These are phyloP conservation scores for Heterocephalus glaber DNA, from an alignment of 2,113 vertebrate species.

Conservation along the genomic window DNA sequence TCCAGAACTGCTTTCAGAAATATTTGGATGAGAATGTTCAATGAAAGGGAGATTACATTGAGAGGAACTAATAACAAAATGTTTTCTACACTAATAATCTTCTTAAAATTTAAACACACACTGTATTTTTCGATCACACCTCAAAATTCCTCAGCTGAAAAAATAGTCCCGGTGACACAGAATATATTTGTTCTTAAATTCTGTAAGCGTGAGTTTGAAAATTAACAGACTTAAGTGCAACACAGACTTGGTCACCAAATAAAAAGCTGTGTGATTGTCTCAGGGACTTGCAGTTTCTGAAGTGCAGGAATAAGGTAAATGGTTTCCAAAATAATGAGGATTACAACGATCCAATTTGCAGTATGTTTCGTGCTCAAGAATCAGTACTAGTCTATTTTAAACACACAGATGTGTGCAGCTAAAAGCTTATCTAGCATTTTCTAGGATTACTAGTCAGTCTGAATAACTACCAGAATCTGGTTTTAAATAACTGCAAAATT, in stretches of 20 bases:
- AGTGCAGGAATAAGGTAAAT: neutral
- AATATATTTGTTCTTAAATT: neutral
- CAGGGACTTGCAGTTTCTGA: neutral
- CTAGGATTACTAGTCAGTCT: neutral
- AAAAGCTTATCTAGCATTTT: neutral
- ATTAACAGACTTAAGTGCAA: neutral
- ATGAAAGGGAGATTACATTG: neutral
- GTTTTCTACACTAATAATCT: neutral
- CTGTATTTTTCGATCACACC: neutral
- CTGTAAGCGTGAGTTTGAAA: neutral
- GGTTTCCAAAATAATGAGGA: neutral
- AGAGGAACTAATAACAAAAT: neutral
- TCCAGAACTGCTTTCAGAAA: neutral
- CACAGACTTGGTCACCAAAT: neutral
- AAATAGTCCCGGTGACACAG: neutral
- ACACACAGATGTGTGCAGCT: neutral
- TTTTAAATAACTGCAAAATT: slow-evolving; percentile 37
- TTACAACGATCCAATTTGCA: neutral
- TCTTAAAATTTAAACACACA: neutral
- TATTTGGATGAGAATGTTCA: neutral
- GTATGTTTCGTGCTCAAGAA: neutral
- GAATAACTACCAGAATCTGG: slow-evolving; percentile 14
- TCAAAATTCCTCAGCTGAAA: neutral
- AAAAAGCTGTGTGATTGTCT: neutral
- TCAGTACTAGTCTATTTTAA: neutral